Conservation (phyloP, 2,888 invertebrate species). For the Cephus nigrinus region DNA sequence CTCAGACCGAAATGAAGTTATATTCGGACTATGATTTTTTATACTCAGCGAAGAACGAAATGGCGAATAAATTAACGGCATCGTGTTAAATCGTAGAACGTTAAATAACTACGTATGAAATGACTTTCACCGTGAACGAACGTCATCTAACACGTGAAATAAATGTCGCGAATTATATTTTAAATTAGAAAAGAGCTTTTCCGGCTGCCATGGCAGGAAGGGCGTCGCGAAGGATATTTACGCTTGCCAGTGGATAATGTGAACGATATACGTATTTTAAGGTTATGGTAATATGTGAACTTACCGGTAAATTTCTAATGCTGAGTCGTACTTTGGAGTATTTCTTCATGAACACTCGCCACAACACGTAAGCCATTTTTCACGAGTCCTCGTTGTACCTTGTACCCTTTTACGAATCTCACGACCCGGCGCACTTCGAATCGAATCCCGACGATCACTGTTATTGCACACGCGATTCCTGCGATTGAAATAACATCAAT, state of each 20-base stretch:
- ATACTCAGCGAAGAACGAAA: not conserved
- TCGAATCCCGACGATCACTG: not conserved
- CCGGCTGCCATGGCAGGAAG: not conserved
- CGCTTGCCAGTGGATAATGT: not conserved
- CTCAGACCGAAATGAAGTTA: not conserved
- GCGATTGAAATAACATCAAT: not conserved
- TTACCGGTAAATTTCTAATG: constrained; percentile 64
- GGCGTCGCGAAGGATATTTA: not conserved
- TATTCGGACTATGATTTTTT: not conserved
- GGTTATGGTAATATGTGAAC: constrained; percentile 26
- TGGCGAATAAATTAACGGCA: not conserved
- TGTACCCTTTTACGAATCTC: not conserved
- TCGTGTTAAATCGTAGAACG: not conserved
- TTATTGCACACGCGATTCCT: not conserved
- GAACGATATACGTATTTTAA: not conserved
- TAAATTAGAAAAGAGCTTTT: not conserved
- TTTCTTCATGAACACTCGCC: constrained; percentile 73
- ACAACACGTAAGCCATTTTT: constrained; percentile 71
- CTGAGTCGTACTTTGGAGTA: constrained; percentile 71
- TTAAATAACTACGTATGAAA: not conserved
- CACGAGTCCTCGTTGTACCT: not conserved
- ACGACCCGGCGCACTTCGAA: not conserved
- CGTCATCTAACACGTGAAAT: not conserved
- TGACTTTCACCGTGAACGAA: not conserved
- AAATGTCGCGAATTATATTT: not conserved